phyloP scores from a whole-genome alignment of 2,113 vertebrate species.

The Rhea pennata region DNA sequence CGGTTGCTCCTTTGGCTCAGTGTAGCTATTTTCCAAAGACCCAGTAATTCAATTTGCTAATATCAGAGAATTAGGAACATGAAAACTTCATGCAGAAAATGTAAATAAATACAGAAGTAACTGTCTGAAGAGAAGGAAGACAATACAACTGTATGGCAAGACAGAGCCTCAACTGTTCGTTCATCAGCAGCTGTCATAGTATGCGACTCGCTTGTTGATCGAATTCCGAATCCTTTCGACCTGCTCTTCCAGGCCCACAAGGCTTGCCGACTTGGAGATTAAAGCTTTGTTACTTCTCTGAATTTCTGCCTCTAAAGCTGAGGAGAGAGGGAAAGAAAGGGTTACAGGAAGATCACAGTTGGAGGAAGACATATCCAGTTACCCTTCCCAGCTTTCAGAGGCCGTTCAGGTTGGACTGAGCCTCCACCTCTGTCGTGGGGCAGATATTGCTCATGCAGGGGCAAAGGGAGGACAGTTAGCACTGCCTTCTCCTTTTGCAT shows the following conservation, averaged over 20 bases:
- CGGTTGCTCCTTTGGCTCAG: neutral
- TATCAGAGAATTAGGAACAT: neutral
- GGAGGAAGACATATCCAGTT: neutral
- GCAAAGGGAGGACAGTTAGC: neutral
- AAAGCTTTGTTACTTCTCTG: constrained; percentile 75
- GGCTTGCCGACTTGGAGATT: constrained; percentile 65
- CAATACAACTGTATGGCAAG: neutral
- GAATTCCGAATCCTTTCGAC: constrained; percentile 73
- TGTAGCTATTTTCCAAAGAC: neutral
- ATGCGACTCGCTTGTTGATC: constrained; percentile 70
- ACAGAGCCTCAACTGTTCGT: fast-evolving
- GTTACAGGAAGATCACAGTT: fast-evolving
- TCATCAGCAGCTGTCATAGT: constrained; percentile 78
- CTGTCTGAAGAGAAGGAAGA: neutral
- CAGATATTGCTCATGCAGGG: neutral
- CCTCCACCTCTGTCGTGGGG: neutral
- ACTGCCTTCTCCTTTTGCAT: fast-evolving
- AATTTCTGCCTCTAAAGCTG: constrained; percentile 83
- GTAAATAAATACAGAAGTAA: neutral
- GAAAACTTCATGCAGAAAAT: neutral
- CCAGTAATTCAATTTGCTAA: neutral
- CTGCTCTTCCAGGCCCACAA: constrained; percentile 77
- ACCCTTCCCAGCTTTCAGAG: neutral
- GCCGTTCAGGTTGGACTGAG: neutral
- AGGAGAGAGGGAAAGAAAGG: neutral